Conservation (phyloP, 1,140 invertebrate genomes). For the Zaprionus lachaisei region DNA sequence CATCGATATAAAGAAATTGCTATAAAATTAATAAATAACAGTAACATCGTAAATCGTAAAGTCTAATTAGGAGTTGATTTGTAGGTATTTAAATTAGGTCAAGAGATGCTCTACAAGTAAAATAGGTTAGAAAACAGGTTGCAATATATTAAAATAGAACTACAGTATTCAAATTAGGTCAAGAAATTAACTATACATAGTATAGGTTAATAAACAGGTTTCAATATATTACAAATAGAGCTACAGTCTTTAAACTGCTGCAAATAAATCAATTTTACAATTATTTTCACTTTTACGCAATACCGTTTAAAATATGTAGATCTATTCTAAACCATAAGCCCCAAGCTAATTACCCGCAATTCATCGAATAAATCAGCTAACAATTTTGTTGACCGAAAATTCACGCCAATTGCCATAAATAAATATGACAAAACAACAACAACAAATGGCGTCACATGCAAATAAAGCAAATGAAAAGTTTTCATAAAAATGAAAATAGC, state of each 20-base stretch:
- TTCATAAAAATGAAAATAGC: slow-evolving; percentile 34
- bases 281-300: not conserved
- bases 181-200: not conserved
- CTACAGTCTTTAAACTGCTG: no score
- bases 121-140: no score
- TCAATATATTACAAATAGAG: no score
- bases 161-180: no score
- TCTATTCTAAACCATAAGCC: slow-evolving; percentile 13
- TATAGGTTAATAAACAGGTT: no score
- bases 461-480: slow-evolving; percentile 32
- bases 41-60: not conserved
- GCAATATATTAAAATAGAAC: no score
- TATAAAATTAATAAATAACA: not conserved
- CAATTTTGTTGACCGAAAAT: slow-evolving; percentile 30
- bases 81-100: not conserved
- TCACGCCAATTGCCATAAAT: slow-evolving; percentile 63
- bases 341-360: slow-evolving; percentile 57
- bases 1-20: not conserved
- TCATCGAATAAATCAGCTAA: slow-evolving; percentile 28
- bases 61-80: not conserved
- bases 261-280: not conserved
- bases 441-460: slow-evolving; percentile 57
- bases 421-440: slow-evolving; percentile 43
- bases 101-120: not conserved
- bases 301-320: not conserved